A percentile compares a stretch with the other conserved stretches of the same genome.
Conservation (phyloP, 2,888 invertebrate species). For the Habrosyne pyritoides region DNA sequence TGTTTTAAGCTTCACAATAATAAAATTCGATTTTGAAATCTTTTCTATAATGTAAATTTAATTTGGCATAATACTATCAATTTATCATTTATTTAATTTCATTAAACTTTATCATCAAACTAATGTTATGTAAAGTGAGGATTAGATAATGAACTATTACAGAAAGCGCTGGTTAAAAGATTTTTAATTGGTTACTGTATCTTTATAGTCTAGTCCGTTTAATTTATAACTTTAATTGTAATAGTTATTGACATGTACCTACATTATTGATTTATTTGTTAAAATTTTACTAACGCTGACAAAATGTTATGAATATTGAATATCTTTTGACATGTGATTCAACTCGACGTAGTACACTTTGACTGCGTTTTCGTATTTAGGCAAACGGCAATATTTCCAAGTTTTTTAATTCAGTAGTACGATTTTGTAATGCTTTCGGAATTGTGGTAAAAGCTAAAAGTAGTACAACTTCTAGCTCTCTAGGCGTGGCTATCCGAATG, state of each 20-base stretch:
- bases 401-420: too few species aligned
- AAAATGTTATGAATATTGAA: background rate
- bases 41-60: background rate
- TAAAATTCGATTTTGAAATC: background rate
- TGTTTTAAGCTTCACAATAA: background rate
- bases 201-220: background rate
- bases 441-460: too few species aligned
- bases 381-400: too few species aligned
- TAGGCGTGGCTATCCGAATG: too few species aligned
- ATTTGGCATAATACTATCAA: background rate
- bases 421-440: too few species aligned
- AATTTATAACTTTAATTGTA: background rate
- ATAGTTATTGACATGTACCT: background rate
- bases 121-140: constrained; percentile 20
- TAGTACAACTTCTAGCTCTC: too few species aligned
- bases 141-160: constrained; percentile 43
- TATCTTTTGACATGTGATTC: too few species aligned
- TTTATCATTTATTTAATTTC: constrained; percentile 2
- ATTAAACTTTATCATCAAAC: constrained; percentile 18
- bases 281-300: background rate
- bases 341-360: too few species aligned
- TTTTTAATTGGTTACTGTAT: background rate
- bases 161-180: constrained; percentile 45
- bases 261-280: background rate
- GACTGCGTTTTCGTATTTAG: too few species aligned